Conservation (phyloP, 2,888 invertebrate genomes). For the Drosophila histrio region DNA sequence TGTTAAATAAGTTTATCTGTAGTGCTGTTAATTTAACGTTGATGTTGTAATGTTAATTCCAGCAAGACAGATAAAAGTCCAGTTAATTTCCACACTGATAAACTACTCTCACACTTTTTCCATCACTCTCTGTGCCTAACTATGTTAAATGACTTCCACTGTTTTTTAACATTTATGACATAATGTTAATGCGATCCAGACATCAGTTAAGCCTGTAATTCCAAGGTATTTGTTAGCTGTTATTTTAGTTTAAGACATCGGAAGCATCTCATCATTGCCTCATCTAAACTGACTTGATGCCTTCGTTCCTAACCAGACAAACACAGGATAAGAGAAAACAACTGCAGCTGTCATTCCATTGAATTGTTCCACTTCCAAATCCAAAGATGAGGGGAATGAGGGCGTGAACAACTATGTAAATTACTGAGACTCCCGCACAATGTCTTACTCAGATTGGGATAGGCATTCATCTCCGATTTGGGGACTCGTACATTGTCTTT, state of each 20-base stretch:
- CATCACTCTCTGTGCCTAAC: background rate
- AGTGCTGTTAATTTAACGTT: background rate
- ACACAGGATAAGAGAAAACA: background rate
- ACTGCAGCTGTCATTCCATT: conserved; percentile 16
- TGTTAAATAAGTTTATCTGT: background rate
- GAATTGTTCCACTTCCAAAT: conserved; percentile 17
- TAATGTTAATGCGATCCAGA: background rate
- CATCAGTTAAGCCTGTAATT: background rate
- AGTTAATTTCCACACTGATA: background rate
- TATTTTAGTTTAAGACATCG: background rate
- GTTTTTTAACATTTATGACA: background rate
- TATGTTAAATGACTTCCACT: background rate
- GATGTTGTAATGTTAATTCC: background rate
- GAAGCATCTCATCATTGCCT: background rate
- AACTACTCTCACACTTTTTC: background rate
- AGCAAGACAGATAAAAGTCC: background rate
- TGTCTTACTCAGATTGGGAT: background rate
- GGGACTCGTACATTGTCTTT: conserved; percentile 23
- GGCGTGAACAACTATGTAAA: background rate
- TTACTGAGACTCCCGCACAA: background rate
- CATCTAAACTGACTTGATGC: background rate
- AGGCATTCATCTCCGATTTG: background rate
- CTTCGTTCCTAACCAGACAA: background rate
- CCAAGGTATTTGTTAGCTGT: background rate
- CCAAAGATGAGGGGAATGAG: background rate